phyloP scores from a whole-genome alignment of 2,888 invertebrate genomes.

The Acanthosepion lycidas region DNA sequence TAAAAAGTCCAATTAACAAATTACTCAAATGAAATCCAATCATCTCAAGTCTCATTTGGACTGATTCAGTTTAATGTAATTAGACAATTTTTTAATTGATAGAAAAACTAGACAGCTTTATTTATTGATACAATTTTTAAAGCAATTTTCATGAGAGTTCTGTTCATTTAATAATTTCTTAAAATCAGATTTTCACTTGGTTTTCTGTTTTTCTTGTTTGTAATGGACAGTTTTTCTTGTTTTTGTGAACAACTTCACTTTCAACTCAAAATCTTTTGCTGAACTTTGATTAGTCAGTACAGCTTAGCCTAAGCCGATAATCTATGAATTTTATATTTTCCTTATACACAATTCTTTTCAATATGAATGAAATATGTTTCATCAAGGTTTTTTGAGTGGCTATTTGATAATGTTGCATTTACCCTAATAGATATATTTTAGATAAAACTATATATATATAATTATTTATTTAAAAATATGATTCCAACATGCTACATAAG shows the following conservation, averaged over 20 bases:
- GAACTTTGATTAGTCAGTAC: background rate
- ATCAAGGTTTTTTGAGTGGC: background rate
- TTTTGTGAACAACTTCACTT: background rate
- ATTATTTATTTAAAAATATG: no score
- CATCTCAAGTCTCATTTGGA: background rate
- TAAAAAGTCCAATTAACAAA: conserved; percentile 33
- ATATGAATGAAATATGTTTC: conserved; percentile 14
- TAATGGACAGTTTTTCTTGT: background rate
- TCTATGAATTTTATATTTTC: background rate
- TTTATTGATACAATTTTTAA: background rate
- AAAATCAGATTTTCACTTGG: background rate
- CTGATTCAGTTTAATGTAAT: background rate
- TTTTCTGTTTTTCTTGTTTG: background rate
- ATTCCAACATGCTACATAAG: no score
- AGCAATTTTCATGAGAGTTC: background rate
- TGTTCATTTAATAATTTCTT: background rate
- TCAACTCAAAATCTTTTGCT: background rate
- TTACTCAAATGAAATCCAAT: background rate
- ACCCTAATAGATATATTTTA: background rate
- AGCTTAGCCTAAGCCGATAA: background rate
- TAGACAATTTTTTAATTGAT: background rate
- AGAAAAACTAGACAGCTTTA: background rate
- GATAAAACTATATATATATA: background rate
- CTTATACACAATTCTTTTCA: background rate
- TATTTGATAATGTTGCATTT: background rate